A percentile compares a stretch with the other conserved stretches of the same genome.
Evolutionary conservation across 2,113 vertebrate genomes (phyloP).

Genomic region (Hiodon alosoides): DNA sequence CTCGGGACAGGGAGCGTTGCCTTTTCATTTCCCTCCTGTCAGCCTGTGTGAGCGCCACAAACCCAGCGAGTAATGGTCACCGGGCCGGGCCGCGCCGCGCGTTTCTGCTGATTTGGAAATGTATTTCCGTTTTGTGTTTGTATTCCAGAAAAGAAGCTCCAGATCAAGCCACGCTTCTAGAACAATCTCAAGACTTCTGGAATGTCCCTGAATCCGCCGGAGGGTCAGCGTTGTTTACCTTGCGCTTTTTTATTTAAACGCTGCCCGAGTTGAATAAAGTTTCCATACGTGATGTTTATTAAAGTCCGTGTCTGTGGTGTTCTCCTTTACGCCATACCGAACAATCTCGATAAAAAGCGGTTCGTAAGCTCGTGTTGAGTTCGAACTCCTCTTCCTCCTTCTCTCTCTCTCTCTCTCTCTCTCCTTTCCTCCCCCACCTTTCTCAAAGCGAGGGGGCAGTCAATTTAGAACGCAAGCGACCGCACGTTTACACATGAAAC

Average conservation of each 20-base stretch:
- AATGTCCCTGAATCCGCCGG: background rate
- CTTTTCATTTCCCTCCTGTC: background rate
- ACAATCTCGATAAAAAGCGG: no score
- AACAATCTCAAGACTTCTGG: background rate
- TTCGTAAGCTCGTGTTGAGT: no score
- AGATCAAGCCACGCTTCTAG: constrained; percentile 66
- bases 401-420: constrained; percentile 29
- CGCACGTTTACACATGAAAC: no score
- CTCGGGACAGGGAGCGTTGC: constrained; percentile 13
- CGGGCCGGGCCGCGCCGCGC: no score
- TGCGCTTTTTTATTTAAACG: background rate
- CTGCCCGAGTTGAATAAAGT: background rate
- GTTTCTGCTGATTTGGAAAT: background rate
- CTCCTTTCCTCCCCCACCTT: constrained; percentile 34
- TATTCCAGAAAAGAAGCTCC: constrained; percentile 56
- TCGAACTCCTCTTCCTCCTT: background rate
- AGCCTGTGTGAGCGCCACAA: background rate
- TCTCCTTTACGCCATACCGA: constrained; percentile 11
- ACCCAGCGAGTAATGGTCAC: background rate
- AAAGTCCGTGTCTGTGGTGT: background rate
- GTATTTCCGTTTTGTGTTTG: constrained; percentile 8
- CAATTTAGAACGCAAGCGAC: no score
- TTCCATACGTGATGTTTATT: constrained; percentile 4
- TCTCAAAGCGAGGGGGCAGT: no score
- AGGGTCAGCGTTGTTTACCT: background rate